phyloP scores from a whole-genome alignment of 92 coral and sea anemone genomes.

The Epizoanthus scotinus region DNA sequence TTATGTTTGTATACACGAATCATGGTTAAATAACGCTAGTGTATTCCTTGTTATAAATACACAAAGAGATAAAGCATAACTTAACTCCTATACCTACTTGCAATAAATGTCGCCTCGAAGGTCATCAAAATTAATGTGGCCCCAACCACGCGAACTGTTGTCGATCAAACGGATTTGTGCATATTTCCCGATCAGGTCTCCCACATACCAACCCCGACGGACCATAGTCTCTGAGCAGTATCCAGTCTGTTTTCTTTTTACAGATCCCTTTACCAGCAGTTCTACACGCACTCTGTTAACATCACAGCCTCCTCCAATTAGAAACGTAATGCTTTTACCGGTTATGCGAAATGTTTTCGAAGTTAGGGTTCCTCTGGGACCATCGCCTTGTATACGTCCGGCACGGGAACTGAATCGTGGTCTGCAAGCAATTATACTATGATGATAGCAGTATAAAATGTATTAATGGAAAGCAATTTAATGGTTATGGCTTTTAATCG shows the following conservation, averaged over 20 bases:
- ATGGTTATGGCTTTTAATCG: too few species aligned
- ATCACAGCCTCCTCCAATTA: slow-evolving; percentile 48
- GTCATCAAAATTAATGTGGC: slow-evolving; percentile 39
- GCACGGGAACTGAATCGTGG: background rate
- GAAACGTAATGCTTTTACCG: slow-evolving; percentile 14
- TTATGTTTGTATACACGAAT: too few species aligned
- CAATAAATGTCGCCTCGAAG: slow-evolving; percentile 14
- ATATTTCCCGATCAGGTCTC: background rate
- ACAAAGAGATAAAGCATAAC: too few species aligned
- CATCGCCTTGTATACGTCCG: background rate
- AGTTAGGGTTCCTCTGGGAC: slow-evolving; percentile 26
- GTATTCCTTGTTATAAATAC: too few species aligned
- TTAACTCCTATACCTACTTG: background rate
- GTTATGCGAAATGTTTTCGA: slow-evolving; percentile 7
- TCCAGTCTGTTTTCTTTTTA: slow-evolving; percentile 19
- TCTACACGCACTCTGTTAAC: slow-evolving; percentile 21
- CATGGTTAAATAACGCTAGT: too few species aligned
- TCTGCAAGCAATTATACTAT: background rate
- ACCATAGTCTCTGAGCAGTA: slow-evolving; percentile 41
- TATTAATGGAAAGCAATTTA: too few species aligned
- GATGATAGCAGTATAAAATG: too few species aligned
- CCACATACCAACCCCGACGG: slow-evolving; percentile 22
- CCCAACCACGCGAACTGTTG: slow-evolving; percentile 22
- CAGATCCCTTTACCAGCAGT: slow-evolving; percentile 13
- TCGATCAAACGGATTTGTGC: slow-evolving; percentile 38